phyloP scores from a whole-genome alignment of 1,140 invertebrate species.

The Rhyacophila brunnea region DNA sequence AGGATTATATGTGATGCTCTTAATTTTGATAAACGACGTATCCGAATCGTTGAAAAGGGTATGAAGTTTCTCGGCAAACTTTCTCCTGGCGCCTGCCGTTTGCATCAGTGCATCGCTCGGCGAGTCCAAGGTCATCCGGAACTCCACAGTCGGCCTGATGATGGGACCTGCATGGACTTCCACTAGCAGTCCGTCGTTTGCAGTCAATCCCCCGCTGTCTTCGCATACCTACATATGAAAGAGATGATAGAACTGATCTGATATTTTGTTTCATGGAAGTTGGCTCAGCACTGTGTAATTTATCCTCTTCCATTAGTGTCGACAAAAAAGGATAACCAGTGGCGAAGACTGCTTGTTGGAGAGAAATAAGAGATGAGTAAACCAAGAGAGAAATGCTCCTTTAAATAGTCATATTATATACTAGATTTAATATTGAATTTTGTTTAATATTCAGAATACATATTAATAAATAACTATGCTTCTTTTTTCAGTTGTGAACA shows the following conservation, averaged over 20 bases:
- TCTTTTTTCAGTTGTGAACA: too few species aligned
- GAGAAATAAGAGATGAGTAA: too few species aligned
- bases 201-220: slow-evolving; percentile 65
- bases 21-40: slow-evolving; percentile 69
- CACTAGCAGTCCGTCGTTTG: slow-evolving; percentile 78
- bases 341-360: too few species aligned
- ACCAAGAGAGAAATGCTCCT: too few species aligned
- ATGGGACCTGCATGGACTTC: slow-evolving; percentile 61
- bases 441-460: too few species aligned
- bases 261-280: too few species aligned
- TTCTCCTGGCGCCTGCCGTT: slow-evolving; percentile 66
- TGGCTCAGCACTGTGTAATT: too few species aligned
- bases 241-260: neutral
- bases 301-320: too few species aligned
- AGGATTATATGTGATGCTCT: slow-evolving; percentile 59
- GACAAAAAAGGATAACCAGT: too few species aligned
- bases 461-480: too few species aligned
- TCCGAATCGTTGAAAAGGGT: slow-evolving; percentile 75
- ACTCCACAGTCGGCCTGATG: slow-evolving; percentile 59
- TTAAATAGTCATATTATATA: too few species aligned
- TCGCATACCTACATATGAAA: slow-evolving; percentile 54
- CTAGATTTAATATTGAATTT: too few species aligned
- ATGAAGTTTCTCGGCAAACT: slow-evolving; percentile 76
- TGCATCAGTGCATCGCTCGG: slow-evolving; percentile 70
- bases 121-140: slow-evolving; percentile 75